These are phyloP conservation scores for Chaetorhynchus papuensis DNA, from an alignment of 2,113 vertebrate genomes.

Conservation along the genomic window DNA sequence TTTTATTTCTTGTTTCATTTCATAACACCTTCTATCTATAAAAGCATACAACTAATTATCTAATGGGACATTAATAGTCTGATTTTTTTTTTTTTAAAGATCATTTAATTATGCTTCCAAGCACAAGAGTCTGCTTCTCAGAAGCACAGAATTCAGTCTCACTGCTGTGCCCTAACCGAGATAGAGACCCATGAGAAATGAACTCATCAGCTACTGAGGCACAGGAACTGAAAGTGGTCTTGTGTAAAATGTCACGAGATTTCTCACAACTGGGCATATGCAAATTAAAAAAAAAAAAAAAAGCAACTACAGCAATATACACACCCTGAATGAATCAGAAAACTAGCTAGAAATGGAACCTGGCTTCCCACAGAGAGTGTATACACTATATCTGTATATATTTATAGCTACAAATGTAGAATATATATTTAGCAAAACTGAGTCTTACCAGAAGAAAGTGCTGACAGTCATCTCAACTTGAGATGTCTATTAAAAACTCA, in stretches of 20 bases:
- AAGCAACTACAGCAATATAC: background rate
- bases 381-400: background rate
- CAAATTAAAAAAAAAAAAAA: background rate
- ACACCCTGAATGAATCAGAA: background rate
- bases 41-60: background rate
- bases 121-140: background rate
- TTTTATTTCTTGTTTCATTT: background rate
- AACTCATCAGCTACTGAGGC: background rate
- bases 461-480: conserved; percentile 14
- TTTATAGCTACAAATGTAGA: background rate
- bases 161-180: background rate
- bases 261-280: background rate
- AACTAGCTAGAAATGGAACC: background rate
- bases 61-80: background rate
- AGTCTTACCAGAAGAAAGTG: conserved; percentile 21
- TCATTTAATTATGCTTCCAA: background rate
- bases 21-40: background rate
- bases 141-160: background rate
- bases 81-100: background rate
- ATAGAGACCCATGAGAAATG: background rate
- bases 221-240: background rate
- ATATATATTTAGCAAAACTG: conserved; percentile 30
- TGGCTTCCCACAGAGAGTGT: background rate
- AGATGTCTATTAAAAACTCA: conserved; percentile 20
- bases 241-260: background rate